These are phyloP conservation scores for Anthrax anthrax DNA, from an alignment of 2,888 invertebrate species.

Conservation along the genomic window DNA sequence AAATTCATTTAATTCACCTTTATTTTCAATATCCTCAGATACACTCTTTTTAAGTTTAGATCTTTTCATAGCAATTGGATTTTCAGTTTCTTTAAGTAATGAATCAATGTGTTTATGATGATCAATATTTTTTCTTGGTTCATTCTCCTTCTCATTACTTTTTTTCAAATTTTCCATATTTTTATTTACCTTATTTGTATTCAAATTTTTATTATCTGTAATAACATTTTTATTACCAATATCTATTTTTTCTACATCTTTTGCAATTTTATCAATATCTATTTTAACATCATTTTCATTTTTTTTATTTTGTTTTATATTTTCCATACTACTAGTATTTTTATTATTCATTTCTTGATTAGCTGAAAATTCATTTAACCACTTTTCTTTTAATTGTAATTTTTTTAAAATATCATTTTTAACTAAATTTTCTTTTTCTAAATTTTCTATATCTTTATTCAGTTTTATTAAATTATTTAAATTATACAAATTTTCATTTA, in stretches of 20 bases:
- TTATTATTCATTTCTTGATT: background rate
- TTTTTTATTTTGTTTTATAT: background rate
- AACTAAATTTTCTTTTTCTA: conserved; percentile 31
- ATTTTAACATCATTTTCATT: background rate
- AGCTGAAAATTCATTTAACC: conserved; percentile 16
- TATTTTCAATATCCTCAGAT: background rate
- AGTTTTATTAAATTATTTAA: conserved; percentile 32
- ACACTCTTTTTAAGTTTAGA: background rate
- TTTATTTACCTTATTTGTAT: background rate
- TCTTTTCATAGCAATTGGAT: background rate
- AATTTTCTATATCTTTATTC: conserved; percentile 29
- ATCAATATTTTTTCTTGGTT: background rate
- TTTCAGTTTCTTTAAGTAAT: background rate
- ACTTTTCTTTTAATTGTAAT: conserved; percentile 31
- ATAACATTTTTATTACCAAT: background rate
- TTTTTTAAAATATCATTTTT: conserved; percentile 33
- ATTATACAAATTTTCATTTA: conserved; percentile 31
- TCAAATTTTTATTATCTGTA: background rate
- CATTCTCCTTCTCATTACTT: background rate
- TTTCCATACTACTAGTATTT: background rate
- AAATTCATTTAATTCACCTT: background rate
- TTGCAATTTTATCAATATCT: background rate
- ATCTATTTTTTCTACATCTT: conserved; percentile 5
- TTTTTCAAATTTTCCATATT: background rate
- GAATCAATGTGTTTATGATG: background rate